A percentile compares a stretch with the other conserved stretches of the same genome.
Evolutionary conservation across 2,113 vertebrate species (phyloP).

Genomic region (Origma solitaria): DNA sequence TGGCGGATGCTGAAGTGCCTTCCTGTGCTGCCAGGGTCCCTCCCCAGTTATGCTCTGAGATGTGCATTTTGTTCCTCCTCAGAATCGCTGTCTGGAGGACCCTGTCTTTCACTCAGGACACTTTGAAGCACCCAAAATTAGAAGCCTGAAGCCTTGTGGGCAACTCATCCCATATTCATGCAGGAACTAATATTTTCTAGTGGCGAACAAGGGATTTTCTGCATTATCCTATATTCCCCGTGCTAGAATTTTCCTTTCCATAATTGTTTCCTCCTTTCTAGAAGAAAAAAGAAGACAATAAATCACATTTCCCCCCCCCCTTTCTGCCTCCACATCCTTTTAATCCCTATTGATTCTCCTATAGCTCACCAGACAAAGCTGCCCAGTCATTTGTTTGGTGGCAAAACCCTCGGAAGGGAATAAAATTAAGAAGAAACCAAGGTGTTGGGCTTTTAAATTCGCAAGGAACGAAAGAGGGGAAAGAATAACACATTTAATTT

Average conservation of each 20-base stretch:
- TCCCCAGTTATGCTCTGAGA: neutral
- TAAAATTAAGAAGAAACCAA: neutral
- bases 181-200: neutral
- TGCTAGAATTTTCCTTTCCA: neutral
- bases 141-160: neutral
- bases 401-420: neutral
- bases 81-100: neutral
- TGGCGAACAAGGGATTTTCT: neutral
- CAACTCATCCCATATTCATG: neutral
- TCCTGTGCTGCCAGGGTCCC: neutral
- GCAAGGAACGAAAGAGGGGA: fast-evolving
- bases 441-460: neutral
- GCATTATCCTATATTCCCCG: neutral
- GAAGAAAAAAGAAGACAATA: neutral
- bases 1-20: neutral
- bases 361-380: neutral
- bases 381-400: neutral
- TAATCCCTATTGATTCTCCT: neutral
- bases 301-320: neutral
- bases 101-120: neutral
- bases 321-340: neutral
- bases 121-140: neutral
- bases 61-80: neutral
- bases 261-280: neutral
- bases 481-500: neutral